Conservation (phyloP, 1,140 invertebrate species). For the Ceratoteleas bidentatus region DNA sequence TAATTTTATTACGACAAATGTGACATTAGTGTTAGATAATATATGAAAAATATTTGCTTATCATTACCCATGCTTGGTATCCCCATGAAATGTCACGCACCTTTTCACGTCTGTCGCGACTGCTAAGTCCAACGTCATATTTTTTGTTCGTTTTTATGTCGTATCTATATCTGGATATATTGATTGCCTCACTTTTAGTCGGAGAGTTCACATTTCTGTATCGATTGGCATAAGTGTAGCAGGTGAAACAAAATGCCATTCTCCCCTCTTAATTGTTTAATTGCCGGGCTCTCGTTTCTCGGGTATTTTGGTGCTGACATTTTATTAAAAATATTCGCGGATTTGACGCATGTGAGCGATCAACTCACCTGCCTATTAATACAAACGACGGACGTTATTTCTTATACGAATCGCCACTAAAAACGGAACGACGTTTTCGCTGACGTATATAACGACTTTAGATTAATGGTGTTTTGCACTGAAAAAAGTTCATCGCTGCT, state of each 20-base stretch:
- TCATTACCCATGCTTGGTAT: conserved; percentile 16
- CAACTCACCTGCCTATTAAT: no score
- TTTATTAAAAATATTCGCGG: no score
- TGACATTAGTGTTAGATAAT: conserved; percentile 19
- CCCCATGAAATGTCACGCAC: conserved; percentile 35
- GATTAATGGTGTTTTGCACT: no score
- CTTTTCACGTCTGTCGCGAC: conserved; percentile 35
- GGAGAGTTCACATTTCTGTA: conserved; percentile 39
- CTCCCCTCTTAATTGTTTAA: conserved; percentile 12
- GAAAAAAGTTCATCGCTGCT: no score
- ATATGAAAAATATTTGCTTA: conserved; percentile 22
- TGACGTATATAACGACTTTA: no score
- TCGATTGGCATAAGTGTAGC: conserved; percentile 44
- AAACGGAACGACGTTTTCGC: no score
- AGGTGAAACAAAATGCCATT: conserved; percentile 32
- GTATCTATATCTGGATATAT: conserved; percentile 60
- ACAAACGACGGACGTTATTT: no score
- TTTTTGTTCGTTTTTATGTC: conserved; percentile 56
- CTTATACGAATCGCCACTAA: no score
- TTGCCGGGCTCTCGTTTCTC: no score
- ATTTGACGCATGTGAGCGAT: no score
- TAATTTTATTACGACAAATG: conserved; percentile 10
- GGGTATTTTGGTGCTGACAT: no score
- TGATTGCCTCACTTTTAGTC: conserved; percentile 60
- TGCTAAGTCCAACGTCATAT: conserved; percentile 34